phyloP scores from a whole-genome alignment of 2,888 invertebrate species.

The Drosophila nigricruria region DNA sequence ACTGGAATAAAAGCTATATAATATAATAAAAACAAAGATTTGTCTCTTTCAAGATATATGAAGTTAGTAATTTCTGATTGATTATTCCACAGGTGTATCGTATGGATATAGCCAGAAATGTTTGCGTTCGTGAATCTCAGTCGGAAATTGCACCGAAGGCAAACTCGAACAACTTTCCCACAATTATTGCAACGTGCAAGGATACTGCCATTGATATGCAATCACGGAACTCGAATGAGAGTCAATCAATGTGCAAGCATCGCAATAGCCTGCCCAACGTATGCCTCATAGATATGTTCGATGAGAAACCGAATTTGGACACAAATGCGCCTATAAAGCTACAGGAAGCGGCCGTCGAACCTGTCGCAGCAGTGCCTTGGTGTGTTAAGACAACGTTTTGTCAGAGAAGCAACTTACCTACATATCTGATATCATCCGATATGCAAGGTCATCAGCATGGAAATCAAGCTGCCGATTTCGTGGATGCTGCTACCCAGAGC shows the following conservation, averaged over 20 bases:
- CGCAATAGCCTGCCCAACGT: slow-evolving; percentile 84
- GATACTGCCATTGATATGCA: slow-evolving; percentile 29
- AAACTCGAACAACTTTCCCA: slow-evolving; percentile 4
- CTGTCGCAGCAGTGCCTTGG: slow-evolving; percentile 46
- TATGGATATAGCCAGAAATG: slow-evolving; percentile 93
- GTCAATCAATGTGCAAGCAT: slow-evolving; percentile 60
- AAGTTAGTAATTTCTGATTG: background rate
- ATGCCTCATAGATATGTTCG: slow-evolving; percentile 73
- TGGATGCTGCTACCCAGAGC: slow-evolving; percentile 37
- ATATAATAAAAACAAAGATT: background rate
- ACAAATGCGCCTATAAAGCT: slow-evolving; percentile 1
- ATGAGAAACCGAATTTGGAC: slow-evolving; percentile 30
- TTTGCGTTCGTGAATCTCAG: slow-evolving; percentile 87
- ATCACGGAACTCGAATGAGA: slow-evolving; percentile 33
- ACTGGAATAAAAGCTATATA: no score
- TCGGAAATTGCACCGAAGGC: slow-evolving; percentile 63
- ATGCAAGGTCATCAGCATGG: slow-evolving; percentile 1
- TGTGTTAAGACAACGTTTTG: slow-evolving; percentile 57
- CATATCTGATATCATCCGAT: slow-evolving; percentile 15
- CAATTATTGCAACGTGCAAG: slow-evolving; percentile 29
- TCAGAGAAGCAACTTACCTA: slow-evolving; percentile 46
- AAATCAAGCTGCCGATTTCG: background rate
- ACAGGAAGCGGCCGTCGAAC: background rate
- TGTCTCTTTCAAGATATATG: background rate
- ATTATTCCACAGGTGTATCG: slow-evolving; percentile 86